Conservation (phyloP, 2,888 invertebrate species). For the Pimpla rufipes region DNA sequence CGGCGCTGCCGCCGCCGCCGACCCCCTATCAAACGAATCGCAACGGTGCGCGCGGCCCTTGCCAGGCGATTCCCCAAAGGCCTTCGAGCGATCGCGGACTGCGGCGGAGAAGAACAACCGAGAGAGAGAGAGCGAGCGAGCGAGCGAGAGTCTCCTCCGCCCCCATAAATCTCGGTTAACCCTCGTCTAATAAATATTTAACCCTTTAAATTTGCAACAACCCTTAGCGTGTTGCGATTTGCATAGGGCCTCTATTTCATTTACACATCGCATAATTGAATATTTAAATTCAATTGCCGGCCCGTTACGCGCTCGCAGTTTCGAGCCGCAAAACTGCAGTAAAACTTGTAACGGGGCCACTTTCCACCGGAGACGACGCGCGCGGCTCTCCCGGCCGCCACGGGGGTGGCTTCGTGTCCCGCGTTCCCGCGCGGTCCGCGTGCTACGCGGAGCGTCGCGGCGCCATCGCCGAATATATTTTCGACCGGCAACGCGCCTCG, state of each 20-base stretch:
- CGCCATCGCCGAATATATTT: slow-evolving; percentile 57
- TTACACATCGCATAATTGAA: slow-evolving; percentile 87
- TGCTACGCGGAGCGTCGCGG: slow-evolving; percentile 21
- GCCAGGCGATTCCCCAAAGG: slow-evolving; percentile 53
- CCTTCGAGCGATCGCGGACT: slow-evolving; percentile 35
- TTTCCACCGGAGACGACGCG: slow-evolving; percentile 77
- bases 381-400: slow-evolving; percentile 17
- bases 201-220: slow-evolving; percentile 86
- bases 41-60: not conserved
- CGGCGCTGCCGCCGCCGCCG: not conserved
- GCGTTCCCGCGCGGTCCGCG: slow-evolving; percentile 51
- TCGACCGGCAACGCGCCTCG: slow-evolving; percentile 43
- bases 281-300: slow-evolving; percentile 86
- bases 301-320: slow-evolving; percentile 84
- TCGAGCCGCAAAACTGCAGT: slow-evolving; percentile 86
- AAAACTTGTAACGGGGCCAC: slow-evolving; percentile 86
- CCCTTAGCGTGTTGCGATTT: slow-evolving; percentile 85
- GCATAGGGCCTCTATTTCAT: slow-evolving; percentile 87
- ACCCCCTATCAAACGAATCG: slow-evolving; percentile 34
- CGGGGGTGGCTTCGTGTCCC: slow-evolving; percentile 61
- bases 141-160: slow-evolving; percentile 38
- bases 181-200: slow-evolving; percentile 85
- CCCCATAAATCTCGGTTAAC: slow-evolving; percentile 85
- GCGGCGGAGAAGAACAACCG: slow-evolving; percentile 34
- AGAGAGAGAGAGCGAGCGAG: slow-evolving; percentile 38